Conservation (phyloP, 35 echinoderm and acorn worm genomes). For the Chiridota heheva region DNA sequence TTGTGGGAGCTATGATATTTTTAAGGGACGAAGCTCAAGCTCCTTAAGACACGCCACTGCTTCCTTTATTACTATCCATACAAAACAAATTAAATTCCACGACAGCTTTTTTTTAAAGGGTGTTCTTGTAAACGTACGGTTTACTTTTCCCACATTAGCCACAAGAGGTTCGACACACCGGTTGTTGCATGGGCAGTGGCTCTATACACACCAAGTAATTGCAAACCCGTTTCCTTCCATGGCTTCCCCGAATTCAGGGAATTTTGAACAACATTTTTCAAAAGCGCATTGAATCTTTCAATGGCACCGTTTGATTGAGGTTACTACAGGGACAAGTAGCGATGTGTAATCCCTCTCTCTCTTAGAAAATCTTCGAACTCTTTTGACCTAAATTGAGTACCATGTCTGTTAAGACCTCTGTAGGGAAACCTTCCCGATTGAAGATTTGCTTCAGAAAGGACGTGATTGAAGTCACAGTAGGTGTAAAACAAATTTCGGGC, state of each 20-base stretch:
- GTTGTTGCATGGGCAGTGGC: too few species aligned
- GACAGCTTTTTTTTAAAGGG: too few species aligned
- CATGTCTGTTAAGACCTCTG: not conserved
- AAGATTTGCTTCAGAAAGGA: constrained; percentile 14
- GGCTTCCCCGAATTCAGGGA: not conserved
- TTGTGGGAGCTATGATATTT: too few species aligned
- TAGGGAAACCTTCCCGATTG: not conserved
- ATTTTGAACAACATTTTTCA: not conserved
- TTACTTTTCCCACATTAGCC: too few species aligned
- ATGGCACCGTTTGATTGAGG: not conserved
- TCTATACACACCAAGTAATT: not conserved
- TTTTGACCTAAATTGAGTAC: not conserved
- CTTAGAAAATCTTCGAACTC: constrained; percentile 1
- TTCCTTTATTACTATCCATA: too few species aligned
- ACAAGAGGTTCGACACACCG: too few species aligned
- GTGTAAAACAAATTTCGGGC: not conserved
- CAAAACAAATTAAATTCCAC: too few species aligned
- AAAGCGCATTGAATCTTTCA: too few species aligned
- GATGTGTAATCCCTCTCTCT: constrained; percentile 5
- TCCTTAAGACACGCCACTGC: too few species aligned
- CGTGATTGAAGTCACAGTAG: not conserved
- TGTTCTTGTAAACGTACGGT: too few species aligned
- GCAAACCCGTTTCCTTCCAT: constrained; percentile 1
- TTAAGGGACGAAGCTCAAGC: too few species aligned
- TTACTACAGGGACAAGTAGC: not conserved